Conservation (phyloP, 2,113 vertebrate genomes). For the Cebidichthys violaceus region DNA sequence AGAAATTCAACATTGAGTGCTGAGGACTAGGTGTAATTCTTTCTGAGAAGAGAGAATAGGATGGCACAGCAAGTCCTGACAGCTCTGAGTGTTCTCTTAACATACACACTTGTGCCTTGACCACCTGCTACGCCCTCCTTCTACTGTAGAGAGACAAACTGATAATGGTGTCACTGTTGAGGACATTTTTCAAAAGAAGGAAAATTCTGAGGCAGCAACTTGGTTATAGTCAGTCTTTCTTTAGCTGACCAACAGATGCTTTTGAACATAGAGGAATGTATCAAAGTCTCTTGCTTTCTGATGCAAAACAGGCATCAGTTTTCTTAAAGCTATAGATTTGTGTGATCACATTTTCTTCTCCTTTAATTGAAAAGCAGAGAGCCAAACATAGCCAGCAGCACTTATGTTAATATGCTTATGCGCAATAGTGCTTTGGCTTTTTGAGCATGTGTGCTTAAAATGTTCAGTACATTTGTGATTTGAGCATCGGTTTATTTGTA, state of each 20-base stretch:
- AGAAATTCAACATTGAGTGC: conserved; percentile 22
- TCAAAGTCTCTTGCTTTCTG: not conserved
- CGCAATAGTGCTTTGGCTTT: not conserved
- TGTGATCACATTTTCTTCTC: conserved; percentile 6
- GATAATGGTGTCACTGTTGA: conserved; percentile 15
- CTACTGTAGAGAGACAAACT: conserved; percentile 4
- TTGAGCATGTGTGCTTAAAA: not conserved
- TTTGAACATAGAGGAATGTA: conserved; percentile 10
- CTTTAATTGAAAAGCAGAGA: conserved; percentile 15
- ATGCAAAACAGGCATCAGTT: conserved; percentile 1
- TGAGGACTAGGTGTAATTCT: conserved; percentile 47
- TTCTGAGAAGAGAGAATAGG: conserved; percentile 9
- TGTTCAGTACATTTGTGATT: not conserved
- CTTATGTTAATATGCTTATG: conserved; percentile 21
- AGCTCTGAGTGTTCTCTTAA: conserved; percentile 53
- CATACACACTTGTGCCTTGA: conserved; percentile 41
- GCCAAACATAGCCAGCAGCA: conserved; percentile 7
- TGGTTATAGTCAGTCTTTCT: not conserved
- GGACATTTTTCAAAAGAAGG: conserved; percentile 10
- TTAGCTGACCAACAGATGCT: not conserved
- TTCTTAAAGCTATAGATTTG: not conserved
- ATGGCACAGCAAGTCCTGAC: conserved; percentile 41
- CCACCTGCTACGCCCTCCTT: conserved; percentile 41
- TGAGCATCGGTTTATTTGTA: not conserved
- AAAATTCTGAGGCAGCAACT: conserved; percentile 12